Conservation (phyloP, 2,797 vertebrate genomes). For the Bucorvus abyssinicus region DNA sequence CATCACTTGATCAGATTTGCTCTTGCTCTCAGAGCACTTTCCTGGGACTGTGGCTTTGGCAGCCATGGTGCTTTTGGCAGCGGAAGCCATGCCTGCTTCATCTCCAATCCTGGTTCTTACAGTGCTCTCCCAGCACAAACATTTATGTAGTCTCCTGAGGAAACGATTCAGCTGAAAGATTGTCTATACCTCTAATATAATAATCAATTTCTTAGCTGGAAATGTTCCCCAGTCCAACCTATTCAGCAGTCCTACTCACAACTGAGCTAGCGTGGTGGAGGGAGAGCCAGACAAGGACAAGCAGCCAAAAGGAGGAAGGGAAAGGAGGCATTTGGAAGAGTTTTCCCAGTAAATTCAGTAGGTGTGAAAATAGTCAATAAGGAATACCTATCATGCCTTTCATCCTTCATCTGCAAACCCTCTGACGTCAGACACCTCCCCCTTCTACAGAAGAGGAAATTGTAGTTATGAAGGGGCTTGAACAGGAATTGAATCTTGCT, state of each 20-base stretch:
- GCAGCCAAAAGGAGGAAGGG: background rate
- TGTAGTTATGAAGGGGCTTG: background rate
- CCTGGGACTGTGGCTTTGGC: background rate
- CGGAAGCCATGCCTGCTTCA: background rate
- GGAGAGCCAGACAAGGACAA: slow-evolving; percentile 10
- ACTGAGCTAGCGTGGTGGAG: background rate
- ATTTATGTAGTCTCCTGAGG: slow-evolving; percentile 1
- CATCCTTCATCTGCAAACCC: background rate
- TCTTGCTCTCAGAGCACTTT: background rate
- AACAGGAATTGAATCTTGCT: background rate
- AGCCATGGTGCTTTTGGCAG: background rate
- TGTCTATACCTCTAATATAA: background rate
- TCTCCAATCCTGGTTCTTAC: background rate
- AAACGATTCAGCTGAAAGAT: slow-evolving; percentile 28
- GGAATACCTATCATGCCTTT: background rate
- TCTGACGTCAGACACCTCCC: background rate
- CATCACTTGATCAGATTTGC: background rate
- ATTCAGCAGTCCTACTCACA: background rate
- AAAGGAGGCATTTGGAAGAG: background rate
- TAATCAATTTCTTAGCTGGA: background rate
- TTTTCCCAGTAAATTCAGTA: background rate
- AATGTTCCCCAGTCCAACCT: background rate
- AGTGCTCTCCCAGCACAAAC: background rate
- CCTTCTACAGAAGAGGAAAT: background rate
- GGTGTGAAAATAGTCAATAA: background rate